Base-by-base conservation (phyloP, 2,797 vertebrate species). In the Brotula barbata region DNA sequence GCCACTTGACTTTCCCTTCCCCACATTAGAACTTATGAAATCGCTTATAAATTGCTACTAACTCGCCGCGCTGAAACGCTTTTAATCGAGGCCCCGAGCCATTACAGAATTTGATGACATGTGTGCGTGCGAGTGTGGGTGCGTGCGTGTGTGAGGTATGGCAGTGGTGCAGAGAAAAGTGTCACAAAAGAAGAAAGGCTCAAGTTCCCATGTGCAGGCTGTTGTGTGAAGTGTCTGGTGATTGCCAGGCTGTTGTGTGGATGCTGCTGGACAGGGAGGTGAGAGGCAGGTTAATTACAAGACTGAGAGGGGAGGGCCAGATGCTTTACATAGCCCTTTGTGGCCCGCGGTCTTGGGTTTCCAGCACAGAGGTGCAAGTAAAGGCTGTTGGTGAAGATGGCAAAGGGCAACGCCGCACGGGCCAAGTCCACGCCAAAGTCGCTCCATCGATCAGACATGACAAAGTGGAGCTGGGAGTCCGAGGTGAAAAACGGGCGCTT, bases 201-300 rank as follows among this genome's bases (percentile, higher is more conserved):
- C 76, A 59, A 46, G 85, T 87, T 89, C 66, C 85, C 58, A 21
- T 78, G 85, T 71, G 80, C 75, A 72, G 79, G 77, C 86, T 85
- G 85, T 83, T 83, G 87, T 85, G 87, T 84, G 80, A 89, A 87
- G 88, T 89, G 86, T 85, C 82, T 85, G 77, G 64, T 87, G 87
- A 88, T 87, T 85, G 83, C 80, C 80, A 66, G 63, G 74, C 83
- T 83, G 86, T 84, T 88, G 57, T 51, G 80, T 80, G 75, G 87
- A 87, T 58, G 84, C 81, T 74, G 83, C 75, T 40, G 82, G 85
- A 88, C 86, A 88, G 81, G 67, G 83, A 89, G 89, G 86, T 89
- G 86, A 89, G 86, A 83, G 82, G 79, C 83, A 78, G 85, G 86
- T 91, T 91, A 90, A 91, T 92, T 89, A 91, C 89, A 87, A 85